Evolutionary conservation across 1,140 invertebrate genomes (phyloP), one percentile per base, ranked within the genome.

Genomic region (Nixonia krombeini): DNA sequence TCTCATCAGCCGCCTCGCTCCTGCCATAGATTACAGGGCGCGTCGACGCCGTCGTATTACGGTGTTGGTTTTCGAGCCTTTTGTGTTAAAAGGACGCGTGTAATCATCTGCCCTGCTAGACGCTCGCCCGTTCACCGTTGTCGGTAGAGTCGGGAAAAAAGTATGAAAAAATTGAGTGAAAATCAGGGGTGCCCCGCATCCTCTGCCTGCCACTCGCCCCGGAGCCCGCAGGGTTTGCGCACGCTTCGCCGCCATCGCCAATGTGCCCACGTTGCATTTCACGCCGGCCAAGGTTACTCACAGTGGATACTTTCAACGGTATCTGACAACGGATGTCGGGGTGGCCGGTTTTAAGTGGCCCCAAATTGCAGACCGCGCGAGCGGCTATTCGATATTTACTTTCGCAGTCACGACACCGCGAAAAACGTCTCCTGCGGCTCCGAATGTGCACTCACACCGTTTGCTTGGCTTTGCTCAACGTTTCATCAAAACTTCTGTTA

Each of bases 21-120:
- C 49, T 40, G 62, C 53, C 50, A 73, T 66, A 79, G 80, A 85
- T 85, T 85, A 85, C 81, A 85, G 83, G 84, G 84, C 84, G 70
- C 80, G 72, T 70, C 49, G 46, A 70, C 55, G 68, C 78, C 79
- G 74, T 76, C 82, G 77, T 82, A 85, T 85, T 84, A 82, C 82
- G 79, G 84, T 85, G 84, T 85, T 85, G 84, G 84, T 85, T 85
- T 85, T 85, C 84, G 84, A 85, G 83, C 84, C 84, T 85, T 85
- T 85, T 85, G 84, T 83, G 84, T 83, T 85, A 83, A 85, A 84
- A 85, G 85, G 84, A 85, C 82, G 80, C 80, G 76, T 82, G 78
- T 81, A 85, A 85, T 85, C 82, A 84, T 84, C 72, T 73, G 66
- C 67, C 29, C 46, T 31, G 64, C 61, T 64, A 70, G 62, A 70